Evolutionary conservation across 2,797 vertebrate genomes (phyloP).

Genomic region (Xenentodon cancila): DNA sequence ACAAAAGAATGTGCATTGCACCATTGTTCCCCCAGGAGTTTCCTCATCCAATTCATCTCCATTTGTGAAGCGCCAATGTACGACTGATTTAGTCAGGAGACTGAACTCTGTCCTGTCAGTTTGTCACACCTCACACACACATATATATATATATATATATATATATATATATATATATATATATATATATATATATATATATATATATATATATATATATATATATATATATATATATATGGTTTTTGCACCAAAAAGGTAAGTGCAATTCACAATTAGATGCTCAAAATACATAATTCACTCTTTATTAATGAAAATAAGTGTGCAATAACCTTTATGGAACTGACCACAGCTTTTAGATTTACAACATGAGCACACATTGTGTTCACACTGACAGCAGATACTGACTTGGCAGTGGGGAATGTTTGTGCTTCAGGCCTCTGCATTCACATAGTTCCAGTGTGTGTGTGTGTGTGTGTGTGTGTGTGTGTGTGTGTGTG

Average conservation of each 20-base stretch:
- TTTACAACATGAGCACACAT: neutral
- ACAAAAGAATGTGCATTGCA: neutral
- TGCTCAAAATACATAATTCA: neutral
- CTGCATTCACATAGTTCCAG: conserved; percentile 61
- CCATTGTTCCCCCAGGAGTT: conserved; percentile 4
- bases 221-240: neutral
- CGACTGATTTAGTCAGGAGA: neutral
- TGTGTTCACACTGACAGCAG: conserved; percentile 47
- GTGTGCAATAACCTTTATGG: neutral
- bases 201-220: too few relatives aligned
- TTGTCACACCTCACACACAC: conserved; percentile 37
- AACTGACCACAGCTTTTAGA: neutral
- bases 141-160: neutral
- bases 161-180: too few relatives aligned
- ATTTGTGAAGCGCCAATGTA: conserved; percentile 5
- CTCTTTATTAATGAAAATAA: neutral
- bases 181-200: too few relatives aligned
- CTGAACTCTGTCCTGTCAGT: conserved; percentile 44
- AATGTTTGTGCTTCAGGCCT: conserved; percentile 68
- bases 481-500: conserved; percentile 51
- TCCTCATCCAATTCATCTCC: conserved; percentile 5
- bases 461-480: conserved; percentile 42
- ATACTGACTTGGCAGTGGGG: conserved; percentile 43
- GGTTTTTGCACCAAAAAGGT: neutral
- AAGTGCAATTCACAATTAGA: neutral